Evolutionary conservation across 2,888 invertebrate species (phyloP), one percentile per base, ranked within the genome.

Genomic region (Harpalus rufipes): DNA sequence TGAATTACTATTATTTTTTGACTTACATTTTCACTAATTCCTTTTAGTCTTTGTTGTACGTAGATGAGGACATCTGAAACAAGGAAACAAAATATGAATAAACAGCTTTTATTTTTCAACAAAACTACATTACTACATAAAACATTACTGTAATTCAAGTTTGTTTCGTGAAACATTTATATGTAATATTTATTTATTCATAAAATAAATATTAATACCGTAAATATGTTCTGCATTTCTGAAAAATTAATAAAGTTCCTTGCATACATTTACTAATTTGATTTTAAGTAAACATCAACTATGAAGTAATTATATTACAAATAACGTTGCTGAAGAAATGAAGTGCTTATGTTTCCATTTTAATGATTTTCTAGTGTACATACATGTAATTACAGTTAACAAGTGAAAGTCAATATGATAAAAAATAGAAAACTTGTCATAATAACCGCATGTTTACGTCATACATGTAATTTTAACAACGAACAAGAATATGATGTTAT

Each of bases 381-480:
- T 32, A 25, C 25, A 6, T 6, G 44, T 51, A 51, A 51, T 51
- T 51, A 12, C 44, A 12, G 44, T 12, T 51, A 51, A 51, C 44
- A 51, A 51, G 44, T 51, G 44, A 51, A 51, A 51, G 44, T 51
- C 44, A 32, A 32, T 32, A 32, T 51, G 44, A 10, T 51, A 51
- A 51, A 51, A 51, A 51, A 51, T 51, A 51, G 44, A 51, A 51
- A 51, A 51, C 44, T 51, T 8, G 44, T 51, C 44, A 51, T 51
- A 51, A 51, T 51, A 32, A 32, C 5, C 32, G 32, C 32, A 5
- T 51, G 44, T 51, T 51, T 51, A 51, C 44, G 44, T 51, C 44
- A 51, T 51, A 51, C 44, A 12, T 51, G 44, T 51, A 51, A 51
- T 51, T 51, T 51, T 51, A 12, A 51, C 44, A 51, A 12, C 10